Evolutionary conservation across 2,888 invertebrate species (phyloP).

Genomic region (Cephonodes hylas): DNA sequence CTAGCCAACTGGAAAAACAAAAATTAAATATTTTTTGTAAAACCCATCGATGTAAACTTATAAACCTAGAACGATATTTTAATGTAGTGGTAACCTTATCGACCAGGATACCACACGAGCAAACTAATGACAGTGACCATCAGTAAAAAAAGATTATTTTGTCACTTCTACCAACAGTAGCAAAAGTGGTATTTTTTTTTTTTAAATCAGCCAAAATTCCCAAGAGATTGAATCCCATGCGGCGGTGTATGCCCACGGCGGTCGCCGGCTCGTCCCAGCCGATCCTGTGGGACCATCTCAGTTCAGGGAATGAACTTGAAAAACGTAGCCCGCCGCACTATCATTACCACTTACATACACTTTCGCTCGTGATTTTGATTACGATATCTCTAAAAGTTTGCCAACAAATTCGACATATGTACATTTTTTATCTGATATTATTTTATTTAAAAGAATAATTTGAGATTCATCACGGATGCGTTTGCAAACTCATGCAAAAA

Average conservation of each 20-base stretch:
- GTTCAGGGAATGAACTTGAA: constrained; percentile 59
- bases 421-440: background rate
- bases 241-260: constrained; percentile 53
- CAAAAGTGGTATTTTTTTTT: constrained; percentile 47
- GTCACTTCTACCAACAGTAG: constrained; percentile 10
- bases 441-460: no score
- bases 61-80: no score
- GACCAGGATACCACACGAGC: no score
- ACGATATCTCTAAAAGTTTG: background rate
- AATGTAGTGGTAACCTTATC: no score
- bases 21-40: no score
- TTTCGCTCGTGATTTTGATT: background rate
- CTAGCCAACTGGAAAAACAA: no score
- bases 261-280: constrained; percentile 37
- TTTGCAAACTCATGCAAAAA: no score
- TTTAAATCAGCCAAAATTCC: constrained; percentile 68
- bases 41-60: no score
- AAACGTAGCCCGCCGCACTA: constrained; percentile 40
- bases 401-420: background rate
- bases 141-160: background rate
- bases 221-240: constrained; percentile 79
- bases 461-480: no score
- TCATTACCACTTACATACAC: constrained; percentile 13
- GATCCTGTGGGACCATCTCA: constrained; percentile 56
- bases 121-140: no score